Conservation (phyloP, 2,113 vertebrate species). For the Alectura lathami region DNA sequence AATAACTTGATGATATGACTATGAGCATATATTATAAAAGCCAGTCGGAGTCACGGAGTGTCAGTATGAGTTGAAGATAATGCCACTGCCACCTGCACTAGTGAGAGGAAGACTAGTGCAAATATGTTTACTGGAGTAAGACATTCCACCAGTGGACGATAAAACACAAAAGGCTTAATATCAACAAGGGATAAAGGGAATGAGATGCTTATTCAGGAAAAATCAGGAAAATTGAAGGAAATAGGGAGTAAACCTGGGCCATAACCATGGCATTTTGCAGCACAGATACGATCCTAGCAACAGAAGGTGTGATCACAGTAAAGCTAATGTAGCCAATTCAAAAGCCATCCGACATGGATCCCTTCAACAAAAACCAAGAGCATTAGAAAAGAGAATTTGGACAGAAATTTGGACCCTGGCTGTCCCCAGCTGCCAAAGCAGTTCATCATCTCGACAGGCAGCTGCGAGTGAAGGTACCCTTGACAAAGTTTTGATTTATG, state of each 20-base stretch:
- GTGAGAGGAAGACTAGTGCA: not conserved
- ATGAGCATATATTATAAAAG: not conserved
- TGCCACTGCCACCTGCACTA: not conserved
- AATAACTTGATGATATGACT: not conserved
- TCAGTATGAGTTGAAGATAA: not conserved
- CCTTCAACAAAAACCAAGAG: fast-evolving
- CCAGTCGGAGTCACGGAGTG: not conserved
- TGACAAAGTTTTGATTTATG: not conserved
- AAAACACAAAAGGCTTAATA: not conserved
- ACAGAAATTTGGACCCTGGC: not conserved
- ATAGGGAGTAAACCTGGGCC: not conserved
- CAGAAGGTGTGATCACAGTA: not conserved
- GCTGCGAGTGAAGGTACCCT: not conserved
- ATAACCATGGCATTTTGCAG: not conserved
- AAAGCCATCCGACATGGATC: not conserved
- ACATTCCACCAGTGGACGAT: not conserved
- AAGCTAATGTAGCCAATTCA: not conserved
- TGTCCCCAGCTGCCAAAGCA: not conserved
- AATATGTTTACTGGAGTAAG: not conserved
- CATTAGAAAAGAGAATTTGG: not conserved
- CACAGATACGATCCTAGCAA: not conserved
- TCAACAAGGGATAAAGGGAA: not conserved
- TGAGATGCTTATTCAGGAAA: not conserved
- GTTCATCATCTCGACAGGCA: not conserved
- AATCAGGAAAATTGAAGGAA: not conserved